Evolutionary conservation across 1,140 invertebrate genomes (phyloP).

Genomic region (Diorhabda sublineata): DNA sequence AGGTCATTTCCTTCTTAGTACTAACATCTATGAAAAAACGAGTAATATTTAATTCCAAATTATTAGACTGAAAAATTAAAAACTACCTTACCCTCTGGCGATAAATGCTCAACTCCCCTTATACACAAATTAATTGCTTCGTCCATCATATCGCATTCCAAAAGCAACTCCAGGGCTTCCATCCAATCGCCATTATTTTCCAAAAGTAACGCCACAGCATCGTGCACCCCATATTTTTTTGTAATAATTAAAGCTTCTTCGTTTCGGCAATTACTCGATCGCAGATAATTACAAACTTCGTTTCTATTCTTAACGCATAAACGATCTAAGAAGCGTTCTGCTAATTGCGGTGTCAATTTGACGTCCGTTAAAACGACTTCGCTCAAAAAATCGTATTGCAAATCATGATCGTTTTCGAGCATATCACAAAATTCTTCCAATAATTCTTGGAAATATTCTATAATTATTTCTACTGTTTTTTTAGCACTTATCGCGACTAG

Average conservation of each 20-base stretch:
- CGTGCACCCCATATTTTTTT: constrained; percentile 43
- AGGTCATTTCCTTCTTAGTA: too few relatives aligned
- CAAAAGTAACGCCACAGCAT: constrained; percentile 48
- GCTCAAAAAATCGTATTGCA: constrained; percentile 60
- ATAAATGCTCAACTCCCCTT: constrained; percentile 45
- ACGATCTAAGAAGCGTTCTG: constrained; percentile 63
- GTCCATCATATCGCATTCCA: constrained; percentile 41
- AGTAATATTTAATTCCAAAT: too few relatives aligned
- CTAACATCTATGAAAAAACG: too few relatives aligned
- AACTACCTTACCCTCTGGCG: constrained; percentile 26
- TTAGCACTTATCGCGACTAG: constrained; percentile 47
- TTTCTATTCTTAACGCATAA: constrained; percentile 58
- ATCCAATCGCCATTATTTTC: constrained; percentile 50
- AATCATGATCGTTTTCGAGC: constrained; percentile 46
- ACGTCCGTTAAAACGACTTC: constrained; percentile 56
- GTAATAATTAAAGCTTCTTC: constrained; percentile 49
- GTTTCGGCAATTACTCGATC: constrained; percentile 39
- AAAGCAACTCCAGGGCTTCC: constrained; percentile 48
- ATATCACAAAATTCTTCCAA: constrained; percentile 52
- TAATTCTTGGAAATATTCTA: constrained; percentile 49
- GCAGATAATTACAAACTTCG: constrained; percentile 40
- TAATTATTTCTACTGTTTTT: constrained; percentile 54
- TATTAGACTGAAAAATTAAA: too few relatives aligned
- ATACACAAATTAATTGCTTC: constrained; percentile 46
- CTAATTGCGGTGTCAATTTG: constrained; percentile 51